Percentiles rank a stretch among this genome's conserved stretches.
These are phyloP conservation scores for Mylabris phalerata DNA, from an alignment of 1,140 invertebrate species.

Conservation along the genomic window DNA sequence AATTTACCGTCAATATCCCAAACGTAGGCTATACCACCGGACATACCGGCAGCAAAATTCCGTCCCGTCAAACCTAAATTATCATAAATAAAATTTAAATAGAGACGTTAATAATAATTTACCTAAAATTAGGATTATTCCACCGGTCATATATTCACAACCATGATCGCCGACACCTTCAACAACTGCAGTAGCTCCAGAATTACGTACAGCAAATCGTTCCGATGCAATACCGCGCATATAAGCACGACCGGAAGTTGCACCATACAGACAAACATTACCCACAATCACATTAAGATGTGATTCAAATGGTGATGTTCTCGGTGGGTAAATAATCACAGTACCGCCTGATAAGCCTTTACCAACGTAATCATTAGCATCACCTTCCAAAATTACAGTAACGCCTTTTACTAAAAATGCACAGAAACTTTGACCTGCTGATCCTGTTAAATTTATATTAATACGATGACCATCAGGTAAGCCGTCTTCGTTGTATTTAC, in stretches of 20 bases:
- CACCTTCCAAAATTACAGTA: conserved; percentile 86
- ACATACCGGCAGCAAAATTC: conserved; percentile 92
- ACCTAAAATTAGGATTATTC: conserved; percentile 83
- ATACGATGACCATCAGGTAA: conserved; percentile 76
- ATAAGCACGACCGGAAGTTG: conserved; percentile 88
- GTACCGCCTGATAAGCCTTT: conserved; percentile 91
- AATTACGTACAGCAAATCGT: conserved; percentile 96
- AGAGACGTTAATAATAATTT: conserved; percentile 39
- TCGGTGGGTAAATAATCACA: conserved; percentile 90
- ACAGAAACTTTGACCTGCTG: conserved; percentile 98
- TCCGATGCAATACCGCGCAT: conserved; percentile 96
- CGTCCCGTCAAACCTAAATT: conserved; percentile 69
- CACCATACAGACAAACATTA: conserved; percentile 97
- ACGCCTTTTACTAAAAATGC: conserved; percentile 93
- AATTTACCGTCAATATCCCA: conserved; percentile 84
- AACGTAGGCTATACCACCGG: conserved; percentile 85
- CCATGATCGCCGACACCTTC: conserved; percentile 96
- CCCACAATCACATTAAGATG: conserved; percentile 96
- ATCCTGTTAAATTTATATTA: conserved; percentile 80
- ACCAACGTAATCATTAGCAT: conserved; percentile 98
- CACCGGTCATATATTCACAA: conserved; percentile 99
- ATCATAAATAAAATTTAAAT: conserved; percentile 35
- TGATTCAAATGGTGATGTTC: conserved; percentile 74
- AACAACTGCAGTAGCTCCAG: conserved; percentile 86
- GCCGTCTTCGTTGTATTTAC: conserved; percentile 83